These are phyloP conservation scores for Amblyjoppa fuscipennis DNA, from an alignment of 2,888 invertebrate species.

Conservation along the genomic window DNA sequence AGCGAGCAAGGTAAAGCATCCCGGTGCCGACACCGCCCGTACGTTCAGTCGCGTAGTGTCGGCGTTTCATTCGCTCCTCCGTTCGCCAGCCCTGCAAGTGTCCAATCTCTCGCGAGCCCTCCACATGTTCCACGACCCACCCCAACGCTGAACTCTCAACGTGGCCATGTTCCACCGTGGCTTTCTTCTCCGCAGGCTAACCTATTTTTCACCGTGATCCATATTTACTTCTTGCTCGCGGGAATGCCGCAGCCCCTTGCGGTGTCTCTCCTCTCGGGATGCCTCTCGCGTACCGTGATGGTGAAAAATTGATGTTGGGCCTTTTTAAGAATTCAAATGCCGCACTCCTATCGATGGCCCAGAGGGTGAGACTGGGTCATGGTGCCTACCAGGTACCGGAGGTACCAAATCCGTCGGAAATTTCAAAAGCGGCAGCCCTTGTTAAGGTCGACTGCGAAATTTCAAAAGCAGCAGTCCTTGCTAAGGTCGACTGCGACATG, in stretches of 20 bases:
- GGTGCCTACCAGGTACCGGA: too few species aligned
- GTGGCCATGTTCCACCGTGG: constrained; percentile 53
- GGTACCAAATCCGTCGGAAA: too few species aligned
- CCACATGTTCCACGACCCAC: constrained; percentile 54
- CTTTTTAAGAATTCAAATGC: not conserved
- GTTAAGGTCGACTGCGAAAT: not conserved
- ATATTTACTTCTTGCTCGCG: constrained; percentile 71
- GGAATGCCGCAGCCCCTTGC: not conserved
- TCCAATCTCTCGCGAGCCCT: constrained; percentile 48
- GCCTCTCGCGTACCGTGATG: constrained; percentile 12
- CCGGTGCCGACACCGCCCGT: constrained; percentile 33
- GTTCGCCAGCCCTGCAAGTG: constrained; percentile 26
- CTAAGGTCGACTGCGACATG: too few species aligned
- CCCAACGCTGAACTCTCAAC: constrained; percentile 62
- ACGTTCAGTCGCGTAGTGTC: constrained; percentile 53
- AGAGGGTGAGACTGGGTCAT: too few species aligned
- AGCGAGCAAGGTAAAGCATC: constrained; percentile 43
- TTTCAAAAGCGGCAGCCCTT: too few species aligned
- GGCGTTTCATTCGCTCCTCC: constrained; percentile 38
- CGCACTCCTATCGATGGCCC: too few species aligned
- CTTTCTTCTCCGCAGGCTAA: constrained; percentile 65
- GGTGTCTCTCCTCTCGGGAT: constrained; percentile 46
- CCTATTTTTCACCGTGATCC: constrained; percentile 75
- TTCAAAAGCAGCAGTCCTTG: not conserved
- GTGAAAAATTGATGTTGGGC: constrained; percentile 27